Base-by-base conservation (phyloP, 2,888 invertebrate species). In the Biston stratarius region DNA sequence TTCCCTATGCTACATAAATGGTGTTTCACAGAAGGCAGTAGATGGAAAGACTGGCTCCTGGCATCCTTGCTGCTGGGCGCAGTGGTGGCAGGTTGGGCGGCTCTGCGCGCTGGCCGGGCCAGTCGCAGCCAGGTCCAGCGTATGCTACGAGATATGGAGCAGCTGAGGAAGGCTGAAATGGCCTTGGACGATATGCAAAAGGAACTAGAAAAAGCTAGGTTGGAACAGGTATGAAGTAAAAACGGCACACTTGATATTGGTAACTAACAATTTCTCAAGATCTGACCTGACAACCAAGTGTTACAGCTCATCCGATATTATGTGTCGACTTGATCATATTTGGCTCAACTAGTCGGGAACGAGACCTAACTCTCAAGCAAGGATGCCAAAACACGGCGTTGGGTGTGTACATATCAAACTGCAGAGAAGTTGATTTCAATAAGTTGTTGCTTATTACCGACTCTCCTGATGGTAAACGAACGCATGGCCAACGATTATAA, bases 71-170 rank as follows among this genome's bases (percentile, higher is more conserved):
- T 99, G 61, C 94, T 98, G 74, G 96, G 97, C 77, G 98, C 98
- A 9, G 95, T 97, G 62, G 96, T 97, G 64, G 98, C 98, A 61
- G 97, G 97, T 78, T 99, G 98, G 97, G 98, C 98, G 88, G 98
- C 98, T 38, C 96, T 97, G 88, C 96, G 97, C 66, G 98, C 99
- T 76, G 97, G 98, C 84, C 97, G 98, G 82, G 97, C 96, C 82
- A 98, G 98, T 45, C 97, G 97, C 79, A 95, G 95, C 71, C 97
- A 99, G 86, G 95, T 99, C 71, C 96, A 96, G 75, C 96, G 98
- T 69, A 99, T 99, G 98, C 96, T 98, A 86, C 96, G 96, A 74
- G 98, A 99, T 79, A 98, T 99, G 97, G 98, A 98, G 82, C 97
- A 97, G 78, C 94, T 98, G 73, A 96, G 98, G 79, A 97, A 96